phyloP scores from a whole-genome alignment of 1,140 invertebrate species.

The Bombus huntii region DNA sequence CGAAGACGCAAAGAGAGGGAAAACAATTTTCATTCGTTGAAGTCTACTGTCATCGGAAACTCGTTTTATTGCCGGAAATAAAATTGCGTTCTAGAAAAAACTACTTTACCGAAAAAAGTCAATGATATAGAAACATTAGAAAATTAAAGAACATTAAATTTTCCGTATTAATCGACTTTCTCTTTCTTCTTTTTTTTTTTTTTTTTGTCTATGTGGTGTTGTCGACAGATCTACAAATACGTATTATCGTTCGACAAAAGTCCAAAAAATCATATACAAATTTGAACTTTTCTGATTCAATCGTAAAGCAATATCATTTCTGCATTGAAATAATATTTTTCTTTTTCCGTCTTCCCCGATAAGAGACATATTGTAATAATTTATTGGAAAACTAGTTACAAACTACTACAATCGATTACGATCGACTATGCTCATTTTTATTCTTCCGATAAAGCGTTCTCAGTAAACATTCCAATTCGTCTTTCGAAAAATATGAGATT shows the following conservation, averaged over 20 bases:
- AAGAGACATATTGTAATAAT: neutral
- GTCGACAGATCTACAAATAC: neutral
- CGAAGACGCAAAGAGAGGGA: neutral
- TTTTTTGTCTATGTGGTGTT: neutral
- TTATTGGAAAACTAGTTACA: neutral
- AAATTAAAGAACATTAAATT: neutral
- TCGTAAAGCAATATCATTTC: neutral
- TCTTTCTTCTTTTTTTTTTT: neutral
- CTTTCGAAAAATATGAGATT: neutral
- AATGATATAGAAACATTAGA: neutral
- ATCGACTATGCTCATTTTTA: neutral
- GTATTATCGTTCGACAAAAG: too few species aligned
- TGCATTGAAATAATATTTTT: too few species aligned
- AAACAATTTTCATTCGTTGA: constrained; percentile 38
- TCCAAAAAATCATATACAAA: neutral
- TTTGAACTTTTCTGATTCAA: neutral
- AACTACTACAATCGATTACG: neutral
- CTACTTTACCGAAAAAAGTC: neutral
- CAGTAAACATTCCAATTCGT: neutral
- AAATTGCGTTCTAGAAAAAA: neutral
- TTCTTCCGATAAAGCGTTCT: neutral
- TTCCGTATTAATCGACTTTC: neutral
- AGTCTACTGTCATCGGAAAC: constrained; percentile 10
- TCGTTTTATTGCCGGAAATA: constrained; percentile 16
- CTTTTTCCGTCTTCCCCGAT: too few species aligned